A percentile compares a stretch with the other conserved stretches of the same genome.
Evolutionary conservation across 2,888 invertebrate genomes (phyloP).

Genomic region (Drosophila glabriapex): DNA sequence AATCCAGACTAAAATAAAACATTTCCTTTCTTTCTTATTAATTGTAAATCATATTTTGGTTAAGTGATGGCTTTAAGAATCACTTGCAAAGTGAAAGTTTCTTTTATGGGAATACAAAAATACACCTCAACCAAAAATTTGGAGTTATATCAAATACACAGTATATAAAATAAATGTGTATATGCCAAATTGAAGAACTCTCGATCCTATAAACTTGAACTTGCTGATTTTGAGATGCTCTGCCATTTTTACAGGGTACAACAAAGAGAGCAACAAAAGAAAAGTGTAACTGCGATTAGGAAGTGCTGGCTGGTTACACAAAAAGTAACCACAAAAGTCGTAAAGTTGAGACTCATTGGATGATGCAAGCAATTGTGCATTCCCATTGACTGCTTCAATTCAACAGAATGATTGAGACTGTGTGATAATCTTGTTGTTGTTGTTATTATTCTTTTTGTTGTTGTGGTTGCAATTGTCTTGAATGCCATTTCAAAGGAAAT

Average conservation of each 20-base stretch:
- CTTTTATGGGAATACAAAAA: not conserved
- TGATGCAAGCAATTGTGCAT: constrained; percentile 29
- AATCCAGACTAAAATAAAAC: not conserved
- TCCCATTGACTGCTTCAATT: constrained; percentile 30
- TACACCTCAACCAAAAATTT: not conserved
- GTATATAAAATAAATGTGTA: not conserved
- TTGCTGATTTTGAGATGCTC: not conserved
- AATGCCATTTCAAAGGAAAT: constrained; percentile 24
- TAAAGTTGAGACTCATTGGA: constrained; percentile 34
- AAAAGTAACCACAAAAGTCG: constrained; percentile 3
- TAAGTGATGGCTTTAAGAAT: not conserved
- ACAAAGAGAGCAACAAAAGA: not conserved
- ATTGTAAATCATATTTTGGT: not conserved
- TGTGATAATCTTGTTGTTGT: constrained; percentile 20
- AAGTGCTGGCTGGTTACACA: constrained; percentile 1
- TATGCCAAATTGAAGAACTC: not conserved
- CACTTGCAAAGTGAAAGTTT: not conserved
- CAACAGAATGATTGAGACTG: constrained; percentile 9
- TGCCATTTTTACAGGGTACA: constrained; percentile 15
- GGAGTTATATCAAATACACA: not conserved
- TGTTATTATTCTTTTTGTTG: constrained; percentile 3
- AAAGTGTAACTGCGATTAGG: not conserved
- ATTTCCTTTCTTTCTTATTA: not conserved
- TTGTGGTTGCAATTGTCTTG: constrained; percentile 2
- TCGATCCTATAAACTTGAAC: not conserved